Conservation (phyloP, 2,888 invertebrate species). For the Lutraria lutraria region DNA sequence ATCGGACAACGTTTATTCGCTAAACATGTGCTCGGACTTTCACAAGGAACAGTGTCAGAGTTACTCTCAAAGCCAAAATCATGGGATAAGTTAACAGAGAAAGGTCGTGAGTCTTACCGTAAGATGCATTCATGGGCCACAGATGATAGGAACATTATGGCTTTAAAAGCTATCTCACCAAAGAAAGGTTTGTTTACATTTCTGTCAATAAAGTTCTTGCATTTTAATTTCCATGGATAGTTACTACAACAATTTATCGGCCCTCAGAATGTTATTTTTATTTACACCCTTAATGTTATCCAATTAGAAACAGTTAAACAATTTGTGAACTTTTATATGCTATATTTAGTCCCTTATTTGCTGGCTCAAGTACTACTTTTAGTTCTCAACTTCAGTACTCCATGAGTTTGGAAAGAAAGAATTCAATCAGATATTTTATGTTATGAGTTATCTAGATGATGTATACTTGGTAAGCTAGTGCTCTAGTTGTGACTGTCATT, state of each 20-base stretch:
- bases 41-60: constrained; percentile 99
- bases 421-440: no score
- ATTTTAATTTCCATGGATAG: neutral
- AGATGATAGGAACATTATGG: constrained; percentile 98
- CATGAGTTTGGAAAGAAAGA: no score
- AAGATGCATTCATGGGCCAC: constrained; percentile 99
- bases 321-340: no score
- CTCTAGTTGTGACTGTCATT: no score
- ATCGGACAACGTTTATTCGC: constrained; percentile 99
- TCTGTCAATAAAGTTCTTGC: neutral
- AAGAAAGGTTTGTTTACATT: constrained; percentile 84
- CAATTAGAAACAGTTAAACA: neutral
- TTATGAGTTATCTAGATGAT: neutral
- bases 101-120: constrained; percentile 99
- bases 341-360: no score
- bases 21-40: constrained; percentile 97
- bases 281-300: neutral
- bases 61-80: constrained; percentile 99
- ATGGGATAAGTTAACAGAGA: constrained; percentile 99
- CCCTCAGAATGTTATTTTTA: neutral
- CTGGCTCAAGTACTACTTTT: no score
- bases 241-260: neutral
- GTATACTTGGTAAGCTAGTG: no score
- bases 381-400: no score
- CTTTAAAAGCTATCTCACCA: constrained; percentile 97